Conservation (phyloP, 2,888 invertebrate species). For the Acrobasis repandana region DNA sequence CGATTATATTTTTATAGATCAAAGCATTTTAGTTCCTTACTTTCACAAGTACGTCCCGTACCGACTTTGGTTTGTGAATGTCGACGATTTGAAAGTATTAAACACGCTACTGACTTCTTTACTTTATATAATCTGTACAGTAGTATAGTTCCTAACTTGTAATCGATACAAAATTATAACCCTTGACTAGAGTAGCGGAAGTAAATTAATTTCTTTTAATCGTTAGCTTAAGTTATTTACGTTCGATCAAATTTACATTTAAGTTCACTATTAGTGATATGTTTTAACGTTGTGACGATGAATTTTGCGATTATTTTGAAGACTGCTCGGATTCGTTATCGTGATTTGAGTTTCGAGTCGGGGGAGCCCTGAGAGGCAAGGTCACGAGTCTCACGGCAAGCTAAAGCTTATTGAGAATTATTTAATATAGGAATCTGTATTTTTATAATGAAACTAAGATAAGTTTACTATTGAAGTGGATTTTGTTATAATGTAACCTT, state of each 20-base stretch:
- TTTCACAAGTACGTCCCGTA: conserved; percentile 31
- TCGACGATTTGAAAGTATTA: conserved; percentile 51
- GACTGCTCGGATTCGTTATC: conserved; percentile 74
- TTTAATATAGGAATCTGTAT: conserved; percentile 78
- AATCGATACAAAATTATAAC: conserved; percentile 78
- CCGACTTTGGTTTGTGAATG: conserved; percentile 33
- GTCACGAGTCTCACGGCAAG: conserved; percentile 75
- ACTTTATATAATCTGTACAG: conserved; percentile 76
- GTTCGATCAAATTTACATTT: conserved; percentile 67
- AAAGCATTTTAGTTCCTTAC: conserved; percentile 47
- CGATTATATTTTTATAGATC: conserved; percentile 35
- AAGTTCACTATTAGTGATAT: conserved; percentile 59
- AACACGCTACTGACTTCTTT: conserved; percentile 57
- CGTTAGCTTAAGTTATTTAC: conserved; percentile 53
- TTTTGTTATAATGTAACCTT: background rate
- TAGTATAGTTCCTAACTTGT: conserved; percentile 80
- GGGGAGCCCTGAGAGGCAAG: conserved; percentile 69
- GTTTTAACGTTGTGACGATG: conserved; percentile 55
- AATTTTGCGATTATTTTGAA: conserved; percentile 58
- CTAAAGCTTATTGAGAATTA: conserved; percentile 73
- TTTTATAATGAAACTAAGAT: conserved; percentile 75
- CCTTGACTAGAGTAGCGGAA: conserved; percentile 66
- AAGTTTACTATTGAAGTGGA: conserved; percentile 45
- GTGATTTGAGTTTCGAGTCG: conserved; percentile 31
- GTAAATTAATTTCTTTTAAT: conserved; percentile 61